Percentiles rank a stretch among this genome's conserved stretches.
Evolutionary conservation across 1,140 invertebrate species (phyloP).

Genomic region (Metaphire vulgaris): DNA sequence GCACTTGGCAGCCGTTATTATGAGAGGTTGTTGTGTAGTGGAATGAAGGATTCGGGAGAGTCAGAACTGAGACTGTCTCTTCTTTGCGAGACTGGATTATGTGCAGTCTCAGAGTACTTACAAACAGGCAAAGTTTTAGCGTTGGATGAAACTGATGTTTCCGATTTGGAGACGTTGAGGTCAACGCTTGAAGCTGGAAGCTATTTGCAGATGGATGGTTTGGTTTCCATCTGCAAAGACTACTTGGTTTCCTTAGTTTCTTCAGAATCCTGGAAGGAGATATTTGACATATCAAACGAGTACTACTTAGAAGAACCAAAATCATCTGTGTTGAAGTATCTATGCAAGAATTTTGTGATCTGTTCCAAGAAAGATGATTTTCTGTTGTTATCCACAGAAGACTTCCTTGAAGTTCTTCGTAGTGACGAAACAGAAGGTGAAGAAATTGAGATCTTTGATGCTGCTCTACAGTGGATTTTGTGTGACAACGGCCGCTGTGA

Average conservation of each 20-base stretch:
- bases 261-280: neutral
- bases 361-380: constrained; percentile 1
- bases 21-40: constrained; percentile 6
- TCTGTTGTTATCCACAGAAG: neutral
- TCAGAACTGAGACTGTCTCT: neutral
- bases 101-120: constrained; percentile 1
- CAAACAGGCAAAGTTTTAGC: neutral
- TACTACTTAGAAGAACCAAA: neutral
- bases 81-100: neutral
- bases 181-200: neutral
- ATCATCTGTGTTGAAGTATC: neutral
- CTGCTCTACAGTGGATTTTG: constrained; percentile 7
- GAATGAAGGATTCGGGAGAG: constrained; percentile 8
- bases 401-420: neutral
- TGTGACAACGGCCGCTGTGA: neutral
- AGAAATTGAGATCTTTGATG: constrained; percentile 14
- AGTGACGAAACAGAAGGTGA: neutral
- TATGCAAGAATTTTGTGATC: constrained; percentile 11
- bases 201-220: constrained; percentile 18
- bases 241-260: neutral
- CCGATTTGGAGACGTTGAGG: neutral
- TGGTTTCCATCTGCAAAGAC: neutral
- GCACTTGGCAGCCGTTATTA: constrained; percentile 5
- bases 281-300: neutral
- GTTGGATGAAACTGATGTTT: neutral